Percentiles rank a stretch among this genome's conserved stretches.
phyloP scores from a whole-genome alignment of 2,888 invertebrate species.

The Tipula confusa region DNA sequence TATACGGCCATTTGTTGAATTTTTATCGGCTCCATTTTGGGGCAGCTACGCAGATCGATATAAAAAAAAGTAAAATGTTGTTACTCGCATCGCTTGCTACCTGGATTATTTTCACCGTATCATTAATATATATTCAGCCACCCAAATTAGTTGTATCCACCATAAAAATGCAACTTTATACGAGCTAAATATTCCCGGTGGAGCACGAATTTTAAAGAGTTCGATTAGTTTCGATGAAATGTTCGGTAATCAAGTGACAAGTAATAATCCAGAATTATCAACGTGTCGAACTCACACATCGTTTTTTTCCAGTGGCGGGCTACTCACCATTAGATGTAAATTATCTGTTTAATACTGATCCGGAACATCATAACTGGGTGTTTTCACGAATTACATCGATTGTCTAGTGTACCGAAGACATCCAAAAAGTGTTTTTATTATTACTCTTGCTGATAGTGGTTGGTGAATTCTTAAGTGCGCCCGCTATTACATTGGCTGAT shows the following conservation, averaged over 20 bases:
- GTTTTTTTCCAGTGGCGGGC: conserved; percentile 50
- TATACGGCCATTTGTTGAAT: conserved; percentile 94
- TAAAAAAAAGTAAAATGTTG: conserved; percentile 80
- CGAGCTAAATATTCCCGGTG: conserved; percentile 58
- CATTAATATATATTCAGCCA: conserved; percentile 92
- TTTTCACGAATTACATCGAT: conserved; percentile 90
- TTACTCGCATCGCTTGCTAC: conserved; percentile 85
- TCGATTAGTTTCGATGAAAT: conserved; percentile 46
- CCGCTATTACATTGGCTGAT: conserved; percentile 91
- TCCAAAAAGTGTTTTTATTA: conserved; percentile 93
- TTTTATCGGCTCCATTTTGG: conserved; percentile 97
- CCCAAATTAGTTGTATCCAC: conserved; percentile 80
- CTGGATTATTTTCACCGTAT: conserved; percentile 96
- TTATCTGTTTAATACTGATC: conserved; percentile 72
- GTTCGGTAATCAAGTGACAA: conserved; percentile 29
- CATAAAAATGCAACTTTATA: conserved; percentile 60
- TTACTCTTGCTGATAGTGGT: conserved; percentile 86
- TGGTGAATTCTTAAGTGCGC: conserved; percentile 97
- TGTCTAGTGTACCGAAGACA: conserved; percentile 81
- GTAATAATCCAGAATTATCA: neutral
- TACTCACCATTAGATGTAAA: conserved; percentile 71
- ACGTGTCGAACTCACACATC: conserved; percentile 41
- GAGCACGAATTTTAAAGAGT: conserved; percentile 50
- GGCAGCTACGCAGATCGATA: conserved; percentile 89
- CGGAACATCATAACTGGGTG: conserved; percentile 68